Base-by-base conservation (phyloP, 2,113 vertebrate genomes). In the Rafetus swinhoei region DNA sequence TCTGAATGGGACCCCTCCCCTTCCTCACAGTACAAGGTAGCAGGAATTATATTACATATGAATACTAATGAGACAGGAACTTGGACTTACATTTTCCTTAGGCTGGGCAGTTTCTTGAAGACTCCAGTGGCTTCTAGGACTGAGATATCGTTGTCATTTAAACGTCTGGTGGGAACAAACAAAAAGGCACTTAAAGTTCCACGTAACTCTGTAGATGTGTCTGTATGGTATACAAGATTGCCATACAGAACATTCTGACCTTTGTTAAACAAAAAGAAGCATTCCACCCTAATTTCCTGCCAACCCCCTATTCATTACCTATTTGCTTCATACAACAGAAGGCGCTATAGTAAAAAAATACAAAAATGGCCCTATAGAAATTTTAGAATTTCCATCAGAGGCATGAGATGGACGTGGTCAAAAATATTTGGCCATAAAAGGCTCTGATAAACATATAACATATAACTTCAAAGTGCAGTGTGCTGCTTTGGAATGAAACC, bases 121-220 rank as follows among this genome's bases (percentile, higher is more conserved):
- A 98, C 98, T 84, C 99, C 98, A 0, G 98, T 92, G 89, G 98
- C 98, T 95, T 99, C 99, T 94, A 99, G 96, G 54, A 99, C 83
- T 35, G 98, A 97, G 96, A 99, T 99, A 65, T 99, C 99, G 81
- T 99, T 99, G 98, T 99, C 99, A 25, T 99, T 99, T 95, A 99
- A 96, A 90, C 99, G 98, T 97, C 99, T 99, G 83, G 85, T 54
- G 87, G 92, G 88, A 95, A 96, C 81, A 94, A 97, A 93, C 2
- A 94, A 32, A 91, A 79, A 95, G 74, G 45, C 35, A 92, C 85
- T 91, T 91, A 93, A 81, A 93, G 76, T n/a, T 91, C 65, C n/a
- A 82, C 53, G 88, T 62, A 57, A 84, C 11, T 27, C 85, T 94
- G 1, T 0, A 79, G 29, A 55, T 55, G 5, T 1, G 24, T 12